Conservation (phyloP, 2,113 vertebrate species). For the Isurus oxyrinchus region DNA sequence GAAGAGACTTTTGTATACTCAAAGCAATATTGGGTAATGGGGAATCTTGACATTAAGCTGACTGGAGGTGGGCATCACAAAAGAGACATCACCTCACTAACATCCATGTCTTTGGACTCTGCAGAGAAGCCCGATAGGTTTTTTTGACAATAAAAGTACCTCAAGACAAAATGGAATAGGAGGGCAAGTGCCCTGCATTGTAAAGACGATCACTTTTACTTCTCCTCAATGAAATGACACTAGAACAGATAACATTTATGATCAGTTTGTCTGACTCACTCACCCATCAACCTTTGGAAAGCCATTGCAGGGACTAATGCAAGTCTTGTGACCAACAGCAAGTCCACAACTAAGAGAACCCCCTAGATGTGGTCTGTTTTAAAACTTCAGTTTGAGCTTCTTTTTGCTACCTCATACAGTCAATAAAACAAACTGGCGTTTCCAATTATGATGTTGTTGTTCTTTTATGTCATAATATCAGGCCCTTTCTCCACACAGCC, state of each 20-base stretch:
- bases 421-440: conserved; percentile 1
- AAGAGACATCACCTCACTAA: neutral
- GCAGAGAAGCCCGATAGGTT: neutral
- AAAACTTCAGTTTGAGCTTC: neutral
- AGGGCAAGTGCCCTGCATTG: neutral
- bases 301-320: neutral
- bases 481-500: neutral
- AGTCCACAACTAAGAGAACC: neutral
- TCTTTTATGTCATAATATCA: conserved; percentile 1
- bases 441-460: neutral
- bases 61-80: neutral
- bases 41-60: neutral
- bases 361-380: neutral
- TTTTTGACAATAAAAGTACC: neutral
- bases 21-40: too few species aligned
- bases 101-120: neutral
- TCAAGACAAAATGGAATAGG: neutral
- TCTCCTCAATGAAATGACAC: neutral
- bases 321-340: neutral
- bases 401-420: conserved; percentile 7
- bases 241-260: neutral
- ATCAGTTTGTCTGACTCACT: neutral
- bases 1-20: neutral
- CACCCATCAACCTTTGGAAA: neutral
- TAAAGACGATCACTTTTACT: neutral